Evolutionary conservation across 2,113 vertebrate genomes (phyloP).

Genomic region (Rhynchopsitta pachyrhyncha): DNA sequence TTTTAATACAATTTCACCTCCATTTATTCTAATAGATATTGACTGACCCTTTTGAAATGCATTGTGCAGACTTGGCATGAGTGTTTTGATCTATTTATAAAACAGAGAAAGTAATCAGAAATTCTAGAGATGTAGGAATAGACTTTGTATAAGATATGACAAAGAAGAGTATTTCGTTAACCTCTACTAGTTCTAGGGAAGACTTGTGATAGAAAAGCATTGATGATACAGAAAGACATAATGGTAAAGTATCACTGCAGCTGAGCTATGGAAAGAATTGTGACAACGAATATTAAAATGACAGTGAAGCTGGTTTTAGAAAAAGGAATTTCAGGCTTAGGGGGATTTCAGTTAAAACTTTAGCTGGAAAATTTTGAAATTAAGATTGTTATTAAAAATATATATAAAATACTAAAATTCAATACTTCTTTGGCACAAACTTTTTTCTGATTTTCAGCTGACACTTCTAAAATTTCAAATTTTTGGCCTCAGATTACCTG

Average conservation of each 20-base stretch:
- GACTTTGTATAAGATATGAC: not conserved
- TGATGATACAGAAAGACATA: not conserved
- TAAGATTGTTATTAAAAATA: not conserved
- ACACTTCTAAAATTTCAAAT: not conserved
- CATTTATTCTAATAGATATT: not conserved
- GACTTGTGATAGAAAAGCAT: not conserved
- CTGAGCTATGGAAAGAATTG: not conserved
- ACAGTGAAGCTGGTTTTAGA: not conserved
- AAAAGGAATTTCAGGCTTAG: not conserved
- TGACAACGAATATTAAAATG: not conserved
- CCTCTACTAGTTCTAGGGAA: not conserved
- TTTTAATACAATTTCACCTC: not conserved
- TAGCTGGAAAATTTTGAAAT: not conserved
- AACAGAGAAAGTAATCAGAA: not conserved
- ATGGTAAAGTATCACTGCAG: not conserved
- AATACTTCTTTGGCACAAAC: not conserved
- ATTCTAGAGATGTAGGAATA: not conserved
- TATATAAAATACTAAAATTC: not conserved
- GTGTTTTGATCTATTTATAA: not conserved
- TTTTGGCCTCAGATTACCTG: not conserved
- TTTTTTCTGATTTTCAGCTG: not conserved
- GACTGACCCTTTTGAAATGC: not conserved
- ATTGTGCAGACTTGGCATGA: not conserved
- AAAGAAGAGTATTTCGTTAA: not conserved
- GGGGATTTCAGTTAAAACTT: not conserved